Evolutionary conservation across 2,888 invertebrate genomes (phyloP).

Genomic region (Trachelus troglodyta): DNA sequence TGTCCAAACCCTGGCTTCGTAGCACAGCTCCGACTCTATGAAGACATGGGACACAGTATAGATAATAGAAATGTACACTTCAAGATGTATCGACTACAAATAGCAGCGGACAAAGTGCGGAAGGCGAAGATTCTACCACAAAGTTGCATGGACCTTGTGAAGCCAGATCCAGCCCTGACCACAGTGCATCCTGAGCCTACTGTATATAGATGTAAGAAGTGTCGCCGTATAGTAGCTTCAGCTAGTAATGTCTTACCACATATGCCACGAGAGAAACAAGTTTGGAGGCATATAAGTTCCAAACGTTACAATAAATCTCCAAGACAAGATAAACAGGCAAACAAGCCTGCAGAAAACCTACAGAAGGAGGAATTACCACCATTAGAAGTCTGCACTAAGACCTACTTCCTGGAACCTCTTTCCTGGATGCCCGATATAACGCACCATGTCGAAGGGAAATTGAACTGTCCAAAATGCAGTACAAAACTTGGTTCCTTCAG

Average conservation of each 20-base stretch:
- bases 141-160: slow-evolving; percentile 80
- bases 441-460: slow-evolving; percentile 81
- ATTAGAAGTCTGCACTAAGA: slow-evolving; percentile 74
- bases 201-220: slow-evolving; percentile 86
- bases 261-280: slow-evolving; percentile 68
- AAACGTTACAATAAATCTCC: slow-evolving; percentile 48
- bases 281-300: slow-evolving; percentile 67
- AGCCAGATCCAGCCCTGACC: slow-evolving; percentile 81
- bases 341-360: slow-evolving; percentile 45
- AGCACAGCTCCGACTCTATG: slow-evolving; percentile 81
- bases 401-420: slow-evolving; percentile 90
- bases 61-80: slow-evolving; percentile 81
- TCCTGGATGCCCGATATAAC: slow-evolving; percentile 86
- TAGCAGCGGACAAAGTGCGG: slow-evolving; percentile 84
- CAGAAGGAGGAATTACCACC: slow-evolving; percentile 25
- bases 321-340: slow-evolving; percentile 33
- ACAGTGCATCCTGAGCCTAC: slow-evolving; percentile 83
- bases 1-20: slow-evolving; percentile 86
- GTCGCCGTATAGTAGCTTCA: slow-evolving; percentile 84
- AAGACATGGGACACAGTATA: slow-evolving; percentile 80
- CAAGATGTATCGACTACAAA: slow-evolving; percentile 78
- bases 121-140: slow-evolving; percentile 88
- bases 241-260: slow-evolving; percentile 85
- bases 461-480: slow-evolving; percentile 86
- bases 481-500: slow-evolving; percentile 90